A percentile compares a stretch with the other conserved stretches of the same genome.
Evolutionary conservation across 1,140 invertebrate species (phyloP).

Genomic region (Gonatopus flavifemur): DNA sequence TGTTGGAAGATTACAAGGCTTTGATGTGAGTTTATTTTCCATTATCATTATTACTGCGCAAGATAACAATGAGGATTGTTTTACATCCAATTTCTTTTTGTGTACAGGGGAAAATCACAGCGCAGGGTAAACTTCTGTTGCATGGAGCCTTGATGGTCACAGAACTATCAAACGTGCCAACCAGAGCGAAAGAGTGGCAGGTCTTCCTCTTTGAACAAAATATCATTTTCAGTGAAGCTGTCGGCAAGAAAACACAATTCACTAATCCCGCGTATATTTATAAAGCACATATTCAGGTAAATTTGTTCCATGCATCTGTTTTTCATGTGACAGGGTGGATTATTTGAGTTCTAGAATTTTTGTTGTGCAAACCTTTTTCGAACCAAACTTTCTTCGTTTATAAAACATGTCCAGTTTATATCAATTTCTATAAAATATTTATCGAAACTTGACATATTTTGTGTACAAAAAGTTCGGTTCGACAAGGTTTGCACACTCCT

Average conservation of each 20-base stretch:
- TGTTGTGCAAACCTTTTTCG: too few species aligned
- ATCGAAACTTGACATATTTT: too few species aligned
- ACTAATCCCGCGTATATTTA: slow-evolving; percentile 94
- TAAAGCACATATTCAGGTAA: slow-evolving; percentile 95
- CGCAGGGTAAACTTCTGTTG: slow-evolving; percentile 92
- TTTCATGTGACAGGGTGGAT: background rate
- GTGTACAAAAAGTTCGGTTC: too few species aligned
- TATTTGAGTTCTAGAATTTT: too few species aligned
- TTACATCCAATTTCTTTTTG: slow-evolving; percentile 22
- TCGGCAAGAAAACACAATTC: slow-evolving; percentile 92
- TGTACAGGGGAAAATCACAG: slow-evolving; percentile 91
- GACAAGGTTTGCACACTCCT: too few species aligned
- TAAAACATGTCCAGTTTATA: too few species aligned
- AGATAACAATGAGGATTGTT: background rate
- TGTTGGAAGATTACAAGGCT: slow-evolving; percentile 93
- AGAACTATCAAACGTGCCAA: slow-evolving; percentile 65
- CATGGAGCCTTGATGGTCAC: slow-evolving; percentile 86
- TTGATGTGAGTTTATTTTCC: slow-evolving; percentile 74
- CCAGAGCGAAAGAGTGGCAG: slow-evolving; percentile 81
- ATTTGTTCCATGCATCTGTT: background rate
- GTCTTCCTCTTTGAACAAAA: slow-evolving; percentile 99
- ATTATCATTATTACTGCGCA: background rate
- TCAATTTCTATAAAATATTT: too few species aligned
- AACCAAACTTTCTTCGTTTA: too few species aligned
- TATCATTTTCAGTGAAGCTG: slow-evolving; percentile 94